Evolutionary conservation across 2,797 vertebrate species (phyloP), one percentile per base, ranked within the genome.

Genomic region (Parotocinclus haroldoi): DNA sequence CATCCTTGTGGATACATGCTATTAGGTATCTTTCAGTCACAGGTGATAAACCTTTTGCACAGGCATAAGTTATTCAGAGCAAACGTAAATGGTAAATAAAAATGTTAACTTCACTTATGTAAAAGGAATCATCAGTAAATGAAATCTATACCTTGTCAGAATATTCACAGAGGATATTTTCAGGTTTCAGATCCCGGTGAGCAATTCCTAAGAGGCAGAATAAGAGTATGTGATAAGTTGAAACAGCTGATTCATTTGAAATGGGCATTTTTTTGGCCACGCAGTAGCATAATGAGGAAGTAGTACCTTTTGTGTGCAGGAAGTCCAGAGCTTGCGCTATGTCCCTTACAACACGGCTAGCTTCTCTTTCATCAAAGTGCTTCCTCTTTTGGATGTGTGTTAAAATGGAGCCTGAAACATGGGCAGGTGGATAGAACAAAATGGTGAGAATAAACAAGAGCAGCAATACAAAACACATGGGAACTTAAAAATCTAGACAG

Each of bases 111-210:
- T 27, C 27, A 27, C 27, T 27, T 27, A 27, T n/a, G 40, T 42
- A 42, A 3, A 42, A 12, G 6, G 5, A 40, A 7, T 4, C 12
- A 54, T 12, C 17, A 56, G 52, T 18, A 46, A 11, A 46, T 27
- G 11, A 54, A 59, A 13, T 42, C 16, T n/a, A 51, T 83, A 98
- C 96, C 87, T 90, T 91, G 82, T 96, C 93, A 68, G 90, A 89
- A 85, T 86, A 93, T 88, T 97, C 95, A 72, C 96, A 99, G 51
- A 98, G 84, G 81, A 98, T 96, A 80, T 99, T 99, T 83, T 98
- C 95, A 72, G 95, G 93, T 80, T 99, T 99, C 72, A 99, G 87
- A 82, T 99, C 96, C 44, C 96, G 89, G 66, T 98, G 96, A 81
- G 96, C 96, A 71, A 99, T 98, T 78, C 96, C 96, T 99, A 75